These are phyloP conservation scores for Chlorops oryzae DNA, from an alignment of 1,140 invertebrate species.

Conservation along the genomic window DNA sequence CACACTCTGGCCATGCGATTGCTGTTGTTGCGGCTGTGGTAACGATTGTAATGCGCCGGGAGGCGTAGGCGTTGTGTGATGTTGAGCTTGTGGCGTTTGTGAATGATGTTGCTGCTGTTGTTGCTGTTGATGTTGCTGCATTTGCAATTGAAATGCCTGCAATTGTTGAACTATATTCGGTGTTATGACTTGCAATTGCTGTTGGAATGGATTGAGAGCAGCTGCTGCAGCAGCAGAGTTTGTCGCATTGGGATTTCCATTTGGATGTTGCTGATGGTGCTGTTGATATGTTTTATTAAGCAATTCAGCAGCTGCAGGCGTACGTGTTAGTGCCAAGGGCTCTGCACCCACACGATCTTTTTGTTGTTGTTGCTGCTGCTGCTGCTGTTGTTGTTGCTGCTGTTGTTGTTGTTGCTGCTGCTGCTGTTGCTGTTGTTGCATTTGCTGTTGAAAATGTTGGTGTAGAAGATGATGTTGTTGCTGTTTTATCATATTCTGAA, in stretches of 20 bases:
- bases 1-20: constrained; percentile 1
- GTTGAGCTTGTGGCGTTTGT: neutral
- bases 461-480: constrained; percentile 14
- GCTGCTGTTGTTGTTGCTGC: constrained; percentile 8
- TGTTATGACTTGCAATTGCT: constrained; percentile 16
- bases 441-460: constrained; percentile 19
- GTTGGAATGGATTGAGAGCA: constrained; percentile 11
- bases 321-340: constrained; percentile 18
- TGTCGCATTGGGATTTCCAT: constrained; percentile 13
- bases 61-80: too few species aligned
- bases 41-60: too few species aligned
- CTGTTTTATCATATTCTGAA: constrained; percentile 17
- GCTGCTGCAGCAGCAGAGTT: constrained; percentile 8
- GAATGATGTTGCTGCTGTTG: constrained; percentile 8
- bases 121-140: constrained; percentile 20
- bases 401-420: constrained; percentile 17
- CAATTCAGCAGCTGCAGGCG: constrained; percentile 14
- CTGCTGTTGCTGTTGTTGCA: constrained; percentile 17
- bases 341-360: constrained; percentile 5
- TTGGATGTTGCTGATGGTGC: constrained; percentile 18
- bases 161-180: constrained; percentile 20
- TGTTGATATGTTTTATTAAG: constrained; percentile 20
- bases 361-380: constrained; percentile 1
- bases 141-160: constrained; percentile 18
- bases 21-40: constrained; percentile 6